phyloP scores from a whole-genome alignment of 2,797 vertebrate species.

The Spizella passerina region DNA sequence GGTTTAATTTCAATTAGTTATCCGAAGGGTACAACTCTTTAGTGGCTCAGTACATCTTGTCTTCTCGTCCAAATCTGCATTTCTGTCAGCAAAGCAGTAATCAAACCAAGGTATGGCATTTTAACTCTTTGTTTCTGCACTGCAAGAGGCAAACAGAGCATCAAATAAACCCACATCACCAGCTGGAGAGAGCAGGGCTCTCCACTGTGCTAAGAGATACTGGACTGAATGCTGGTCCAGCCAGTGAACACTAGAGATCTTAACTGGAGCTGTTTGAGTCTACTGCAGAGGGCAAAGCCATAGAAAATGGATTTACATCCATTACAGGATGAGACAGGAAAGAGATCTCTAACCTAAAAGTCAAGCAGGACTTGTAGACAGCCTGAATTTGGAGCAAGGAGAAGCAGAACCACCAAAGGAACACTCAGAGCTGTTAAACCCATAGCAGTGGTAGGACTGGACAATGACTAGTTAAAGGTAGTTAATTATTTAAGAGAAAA shows the following conservation, averaged over 20 bases:
- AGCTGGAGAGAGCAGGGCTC: not conserved
- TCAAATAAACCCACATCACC: not conserved
- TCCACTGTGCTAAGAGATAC: not conserved
- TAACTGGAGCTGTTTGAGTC: not conserved
- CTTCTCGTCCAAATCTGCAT: not conserved
- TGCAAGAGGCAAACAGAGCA: not conserved
- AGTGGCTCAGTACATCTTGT: not conserved
- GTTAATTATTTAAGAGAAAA: slow-evolving; percentile 63
- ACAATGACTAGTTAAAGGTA: slow-evolving; percentile 26
- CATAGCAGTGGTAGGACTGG: not conserved
- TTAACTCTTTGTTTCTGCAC: not conserved
- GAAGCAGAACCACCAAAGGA: not conserved
- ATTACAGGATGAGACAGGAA: not conserved
- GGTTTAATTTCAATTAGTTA: not conserved
- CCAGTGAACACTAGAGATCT: not conserved
- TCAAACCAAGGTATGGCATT: not conserved
- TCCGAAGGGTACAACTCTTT: not conserved
- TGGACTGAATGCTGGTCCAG: not conserved
- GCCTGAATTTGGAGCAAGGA: not conserved
- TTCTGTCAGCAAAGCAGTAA: not conserved
- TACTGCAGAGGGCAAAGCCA: not conserved
- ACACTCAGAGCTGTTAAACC: not conserved
- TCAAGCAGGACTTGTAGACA: not conserved
- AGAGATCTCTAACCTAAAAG: not conserved
- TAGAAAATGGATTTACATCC: not conserved